These are phyloP conservation scores for Tachina grossa DNA, from an alignment of 2,888 invertebrate species.

Conservation along the genomic window DNA sequence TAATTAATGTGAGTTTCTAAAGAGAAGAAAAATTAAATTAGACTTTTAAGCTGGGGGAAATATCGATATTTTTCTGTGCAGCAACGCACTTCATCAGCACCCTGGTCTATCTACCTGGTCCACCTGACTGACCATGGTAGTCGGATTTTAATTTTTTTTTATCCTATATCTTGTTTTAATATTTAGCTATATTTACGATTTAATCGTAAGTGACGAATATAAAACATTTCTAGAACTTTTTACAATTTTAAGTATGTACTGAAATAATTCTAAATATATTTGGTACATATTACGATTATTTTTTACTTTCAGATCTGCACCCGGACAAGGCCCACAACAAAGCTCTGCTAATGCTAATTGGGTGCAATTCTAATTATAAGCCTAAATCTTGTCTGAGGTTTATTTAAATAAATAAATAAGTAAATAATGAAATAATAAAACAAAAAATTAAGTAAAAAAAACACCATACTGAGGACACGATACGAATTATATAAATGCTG, in stretches of 20 bases:
- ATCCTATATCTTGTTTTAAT: too few species aligned
- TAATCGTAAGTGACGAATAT: too few species aligned
- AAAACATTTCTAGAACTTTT: too few species aligned
- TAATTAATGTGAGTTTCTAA: too few species aligned
- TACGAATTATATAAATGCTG: conserved; percentile 64
- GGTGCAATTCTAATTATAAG: conserved; percentile 82
- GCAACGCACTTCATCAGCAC: too few species aligned
- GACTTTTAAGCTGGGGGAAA: too few species aligned
- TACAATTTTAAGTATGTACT: neutral
- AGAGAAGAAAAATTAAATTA: too few species aligned
- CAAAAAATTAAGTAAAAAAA: conserved; percentile 13
- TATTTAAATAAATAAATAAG: conserved; percentile 10
- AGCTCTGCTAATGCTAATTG: conserved; percentile 82
- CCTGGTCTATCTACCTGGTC: too few species aligned
- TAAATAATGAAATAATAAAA: conserved; percentile 36
- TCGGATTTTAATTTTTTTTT: too few species aligned
- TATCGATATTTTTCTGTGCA: too few species aligned
- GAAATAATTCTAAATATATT: neutral
- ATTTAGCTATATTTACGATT: too few species aligned
- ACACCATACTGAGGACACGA: conserved; percentile 61
- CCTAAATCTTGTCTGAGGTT: conserved; percentile 54
- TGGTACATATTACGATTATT: neutral
- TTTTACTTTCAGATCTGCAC: conserved; percentile 73
- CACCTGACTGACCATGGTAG: too few species aligned
- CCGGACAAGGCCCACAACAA: conserved; percentile 75